Conservation (phyloP, 1,140 invertebrate genomes). For the Drosophila willistoni region DNA sequence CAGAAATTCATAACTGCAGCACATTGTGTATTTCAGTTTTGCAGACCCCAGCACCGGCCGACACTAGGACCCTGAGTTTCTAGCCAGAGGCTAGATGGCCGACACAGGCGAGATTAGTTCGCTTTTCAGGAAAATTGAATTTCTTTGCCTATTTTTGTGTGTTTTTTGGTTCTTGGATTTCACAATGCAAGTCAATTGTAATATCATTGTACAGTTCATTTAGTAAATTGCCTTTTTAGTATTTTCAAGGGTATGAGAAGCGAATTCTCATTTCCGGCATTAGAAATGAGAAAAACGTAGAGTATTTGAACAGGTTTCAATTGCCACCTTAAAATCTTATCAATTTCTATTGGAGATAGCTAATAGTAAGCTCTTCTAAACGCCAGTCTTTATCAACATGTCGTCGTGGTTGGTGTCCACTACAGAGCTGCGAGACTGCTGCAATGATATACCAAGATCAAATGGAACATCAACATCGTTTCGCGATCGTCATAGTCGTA, state of each 20-base stretch:
- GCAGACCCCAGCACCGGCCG: constrained; percentile 14
- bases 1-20: constrained; percentile 59
- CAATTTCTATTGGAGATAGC: constrained; percentile 30
- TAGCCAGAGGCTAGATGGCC: background rate
- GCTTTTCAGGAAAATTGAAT: constrained; percentile 30
- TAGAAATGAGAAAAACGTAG: background rate
- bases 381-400: constrained; percentile 66
- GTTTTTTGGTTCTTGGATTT: background rate
- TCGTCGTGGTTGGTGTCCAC: constrained; percentile 68
- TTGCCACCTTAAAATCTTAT: constrained; percentile 52
- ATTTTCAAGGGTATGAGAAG: background rate
- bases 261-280: constrained; percentile 14
- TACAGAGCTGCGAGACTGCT: constrained; percentile 44
- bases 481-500: constrained; percentile 11
- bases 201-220: constrained; percentile 36
- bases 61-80: constrained; percentile 1
- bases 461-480: constrained; percentile 2
- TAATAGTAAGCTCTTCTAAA: constrained; percentile 24
- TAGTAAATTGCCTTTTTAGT: constrained; percentile 27
- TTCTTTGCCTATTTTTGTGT: constrained; percentile 1
- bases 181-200: constrained; percentile 29
- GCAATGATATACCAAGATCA: constrained; percentile 9
- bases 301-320: background rate
- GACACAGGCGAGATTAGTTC: constrained; percentile 17
- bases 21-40: constrained; percentile 11